Base-by-base conservation (phyloP, 2,113 vertebrate species). In the Gnathonemus longibarbis region DNA sequence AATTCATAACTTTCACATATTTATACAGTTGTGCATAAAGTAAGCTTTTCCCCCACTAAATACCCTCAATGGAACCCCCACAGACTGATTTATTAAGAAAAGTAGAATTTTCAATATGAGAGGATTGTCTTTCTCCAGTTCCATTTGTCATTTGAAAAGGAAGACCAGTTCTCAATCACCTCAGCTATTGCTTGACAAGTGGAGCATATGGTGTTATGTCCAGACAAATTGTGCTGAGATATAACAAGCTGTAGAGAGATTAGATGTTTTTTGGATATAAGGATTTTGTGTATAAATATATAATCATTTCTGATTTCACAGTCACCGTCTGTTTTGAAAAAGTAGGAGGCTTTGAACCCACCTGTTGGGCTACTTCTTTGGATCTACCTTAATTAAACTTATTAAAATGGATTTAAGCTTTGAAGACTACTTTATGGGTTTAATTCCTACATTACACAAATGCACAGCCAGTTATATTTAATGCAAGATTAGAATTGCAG, bases 301-400 rank as follows among this genome's bases (percentile, higher is more conserved):
- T 90, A 87, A 92, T 93, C 89, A 90, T 85, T 90, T 21, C 62
- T 86, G 84, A 19, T 53, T 89, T 85, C 85, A 49, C 74, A 86
- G 50, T 86, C 83, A 46, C 17, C 52, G 21, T 80, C 27, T 87
- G 21, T 88, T 66, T 62, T 66, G 39, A 58, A n/a, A 88, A 53
- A 21, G 53, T 35, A 62, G 52, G 91, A 87, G 91, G 91, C 91
- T 93, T 90, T 91, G 91, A 94, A 91, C 89, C 93, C 93, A 95
- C 95, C 93, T 95, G 94, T 92, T 94, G 46, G 62, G 56, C 35
- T 90, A 91, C 91, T 91, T 92, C 53, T 91, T 77, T 92, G 93
- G 90, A 90, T 91, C 66, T 92, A 88, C 90, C 93, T 93, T 95
- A 95, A 96, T 95, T 95, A 95, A 95, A 95, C 52, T 94, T 94